A percentile compares a stretch with the other conserved stretches of the same genome.
phyloP scores from a whole-genome alignment of 2,113 vertebrate genomes.

The Chelonoidis abingdonii region DNA sequence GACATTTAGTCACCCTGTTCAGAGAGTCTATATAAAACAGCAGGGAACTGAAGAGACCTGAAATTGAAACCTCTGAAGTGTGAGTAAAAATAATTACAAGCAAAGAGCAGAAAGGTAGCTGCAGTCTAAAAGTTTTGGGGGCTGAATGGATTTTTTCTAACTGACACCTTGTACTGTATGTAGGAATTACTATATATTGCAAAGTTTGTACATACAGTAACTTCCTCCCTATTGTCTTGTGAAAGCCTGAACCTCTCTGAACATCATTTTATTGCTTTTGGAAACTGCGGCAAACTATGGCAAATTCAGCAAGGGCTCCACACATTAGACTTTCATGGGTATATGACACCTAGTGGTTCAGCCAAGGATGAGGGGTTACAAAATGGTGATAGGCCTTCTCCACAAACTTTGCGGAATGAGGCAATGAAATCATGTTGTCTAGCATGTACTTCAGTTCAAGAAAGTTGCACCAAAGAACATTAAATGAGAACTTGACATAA shows the following conservation, averaged over 20 bases:
- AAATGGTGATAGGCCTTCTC: neutral
- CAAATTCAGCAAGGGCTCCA: neutral
- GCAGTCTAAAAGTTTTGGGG: neutral
- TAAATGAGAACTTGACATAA: neutral
- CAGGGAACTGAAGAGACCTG: slow-evolving; percentile 1
- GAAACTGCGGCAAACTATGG: neutral
- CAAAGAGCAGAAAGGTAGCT: slow-evolving; percentile 15
- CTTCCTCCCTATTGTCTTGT: neutral
- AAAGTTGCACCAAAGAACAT: neutral
- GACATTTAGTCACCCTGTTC: neutral
- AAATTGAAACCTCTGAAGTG: slow-evolving; percentile 47
- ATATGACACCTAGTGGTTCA: neutral
- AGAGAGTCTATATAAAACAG: neutral
- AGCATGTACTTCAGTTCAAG: neutral
- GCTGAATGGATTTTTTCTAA: slow-evolving; percentile 17
- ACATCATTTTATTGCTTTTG: neutral
- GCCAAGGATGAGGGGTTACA: neutral
- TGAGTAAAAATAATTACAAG: slow-evolving; percentile 63
- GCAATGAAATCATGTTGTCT: neutral
- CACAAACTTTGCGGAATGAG: neutral
- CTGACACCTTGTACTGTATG: neutral
- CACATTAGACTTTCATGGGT: neutral
- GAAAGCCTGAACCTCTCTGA: neutral
- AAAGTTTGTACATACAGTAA: neutral
- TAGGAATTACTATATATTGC: neutral